phyloP scores from a whole-genome alignment of 2,888 invertebrate genomes.

The Seira musarum region DNA sequence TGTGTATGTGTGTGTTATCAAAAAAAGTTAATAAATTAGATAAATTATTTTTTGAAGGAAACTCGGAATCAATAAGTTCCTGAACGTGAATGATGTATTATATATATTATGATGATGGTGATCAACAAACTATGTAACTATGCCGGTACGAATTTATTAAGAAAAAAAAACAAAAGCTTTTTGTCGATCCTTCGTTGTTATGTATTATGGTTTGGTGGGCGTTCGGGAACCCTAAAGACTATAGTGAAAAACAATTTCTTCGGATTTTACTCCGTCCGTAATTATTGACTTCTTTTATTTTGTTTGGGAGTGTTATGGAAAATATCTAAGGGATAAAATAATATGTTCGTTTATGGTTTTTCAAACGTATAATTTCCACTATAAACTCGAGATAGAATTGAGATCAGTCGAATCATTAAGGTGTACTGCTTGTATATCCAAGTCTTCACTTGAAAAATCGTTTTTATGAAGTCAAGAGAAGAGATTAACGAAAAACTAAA shows the following conservation, averaged over 20 bases:
- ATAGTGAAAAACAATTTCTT: slow-evolving; percentile 32
- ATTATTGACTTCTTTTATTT: slow-evolving; percentile 51
- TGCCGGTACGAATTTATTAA: slow-evolving; percentile 7
- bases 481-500: slow-evolving; percentile 44
- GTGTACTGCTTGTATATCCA: slow-evolving; percentile 55
- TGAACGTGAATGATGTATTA: not conserved
- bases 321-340: not conserved
- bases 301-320: not conserved
- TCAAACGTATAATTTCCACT: not conserved
- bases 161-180: not conserved
- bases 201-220: not conserved
- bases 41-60: not conserved
- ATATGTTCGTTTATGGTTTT: not conserved
- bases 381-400: not conserved
- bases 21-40: not conserved
- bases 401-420: slow-evolving; percentile 28
- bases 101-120: not conserved
- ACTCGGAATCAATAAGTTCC: not conserved
- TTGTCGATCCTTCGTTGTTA: too few species aligned
- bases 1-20: not conserved
- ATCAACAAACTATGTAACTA: not conserved
- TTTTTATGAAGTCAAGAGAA: slow-evolving; percentile 49
- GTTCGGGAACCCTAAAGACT: slow-evolving; percentile 40
- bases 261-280: slow-evolving; percentile 58
- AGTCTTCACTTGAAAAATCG: slow-evolving; percentile 55